phyloP scores from a whole-genome alignment of 2,888 invertebrate species.

The Pristionchus maxplancki region DNA sequence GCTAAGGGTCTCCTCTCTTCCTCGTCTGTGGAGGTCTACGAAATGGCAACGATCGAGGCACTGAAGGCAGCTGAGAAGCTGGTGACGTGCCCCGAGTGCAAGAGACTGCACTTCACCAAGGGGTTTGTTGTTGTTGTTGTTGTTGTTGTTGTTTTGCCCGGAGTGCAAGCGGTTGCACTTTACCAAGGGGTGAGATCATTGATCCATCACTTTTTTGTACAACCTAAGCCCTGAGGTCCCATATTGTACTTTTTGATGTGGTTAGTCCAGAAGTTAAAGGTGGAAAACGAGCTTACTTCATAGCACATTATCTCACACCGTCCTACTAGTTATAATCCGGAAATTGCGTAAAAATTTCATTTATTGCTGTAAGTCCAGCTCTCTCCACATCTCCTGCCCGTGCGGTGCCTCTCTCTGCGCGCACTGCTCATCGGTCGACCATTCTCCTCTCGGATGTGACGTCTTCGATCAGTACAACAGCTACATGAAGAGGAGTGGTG shows the following conservation, averaged over 20 bases:
- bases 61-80: background rate
- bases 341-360: no score
- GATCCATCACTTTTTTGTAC: background rate
- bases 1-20: background rate
- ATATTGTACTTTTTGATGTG: no score
- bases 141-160: background rate
- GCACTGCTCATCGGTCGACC: conserved; percentile 11
- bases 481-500: conserved; percentile 5
- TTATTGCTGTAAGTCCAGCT: no score
- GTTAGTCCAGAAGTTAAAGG: no score
- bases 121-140: background rate
- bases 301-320: no score
- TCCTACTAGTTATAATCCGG: no score
- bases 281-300: no score
- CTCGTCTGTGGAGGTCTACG: background rate
- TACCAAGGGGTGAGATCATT: background rate
- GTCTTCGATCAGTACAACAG: conserved; percentile 28
- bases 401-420: conserved; percentile 10
- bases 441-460: conserved; percentile 1
- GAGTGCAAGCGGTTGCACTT: conserved; percentile 29
- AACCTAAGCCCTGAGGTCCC: no score
- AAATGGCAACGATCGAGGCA: background rate
- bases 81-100: background rate
- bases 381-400: background rate
- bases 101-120: background rate